phyloP scores from a whole-genome alignment of 2,113 vertebrate species.

The Limnothrissa miodon region DNA sequence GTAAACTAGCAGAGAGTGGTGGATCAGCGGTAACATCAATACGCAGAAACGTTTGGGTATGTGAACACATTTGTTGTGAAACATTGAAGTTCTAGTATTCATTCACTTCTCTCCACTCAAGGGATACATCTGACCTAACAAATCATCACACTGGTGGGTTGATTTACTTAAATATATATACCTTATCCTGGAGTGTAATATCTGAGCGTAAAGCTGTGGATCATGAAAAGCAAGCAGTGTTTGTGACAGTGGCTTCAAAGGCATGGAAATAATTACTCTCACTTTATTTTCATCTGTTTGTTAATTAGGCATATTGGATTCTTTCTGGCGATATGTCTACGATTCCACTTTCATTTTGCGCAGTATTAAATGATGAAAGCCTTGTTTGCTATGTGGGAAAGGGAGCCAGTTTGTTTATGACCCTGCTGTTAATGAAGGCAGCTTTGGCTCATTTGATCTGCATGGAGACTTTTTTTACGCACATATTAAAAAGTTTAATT shows the following conservation, averaged over 20 bases:
- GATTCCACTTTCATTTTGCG: not conserved
- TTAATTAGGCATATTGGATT: not conserved
- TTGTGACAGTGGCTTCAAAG: not conserved
- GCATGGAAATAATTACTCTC: not conserved
- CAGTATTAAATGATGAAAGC: not conserved
- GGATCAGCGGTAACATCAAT: no score
- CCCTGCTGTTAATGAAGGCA: not conserved
- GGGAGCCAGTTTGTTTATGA: not conserved
- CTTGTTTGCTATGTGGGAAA: not conserved
- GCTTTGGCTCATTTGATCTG: not conserved
- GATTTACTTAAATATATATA: not conserved
- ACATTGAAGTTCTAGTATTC: no score
- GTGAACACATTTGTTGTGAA: no score
- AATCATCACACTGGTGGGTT: not conserved
- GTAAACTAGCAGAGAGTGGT: no score
- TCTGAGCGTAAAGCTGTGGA: not conserved
- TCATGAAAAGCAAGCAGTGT: not conserved
- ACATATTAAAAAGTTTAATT: conserved; percentile 12
- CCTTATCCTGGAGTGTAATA: not conserved
- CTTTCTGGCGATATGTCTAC: not conserved
- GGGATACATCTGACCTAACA: not conserved
- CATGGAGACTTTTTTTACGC: not conserved
- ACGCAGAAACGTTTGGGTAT: no score
- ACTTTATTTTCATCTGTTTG: not conserved
- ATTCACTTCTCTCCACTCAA: not conserved